Evolutionary conservation across 1,140 invertebrate species (phyloP), one percentile per base, ranked within the genome.

Genomic region (Zaprionus inermis): DNA sequence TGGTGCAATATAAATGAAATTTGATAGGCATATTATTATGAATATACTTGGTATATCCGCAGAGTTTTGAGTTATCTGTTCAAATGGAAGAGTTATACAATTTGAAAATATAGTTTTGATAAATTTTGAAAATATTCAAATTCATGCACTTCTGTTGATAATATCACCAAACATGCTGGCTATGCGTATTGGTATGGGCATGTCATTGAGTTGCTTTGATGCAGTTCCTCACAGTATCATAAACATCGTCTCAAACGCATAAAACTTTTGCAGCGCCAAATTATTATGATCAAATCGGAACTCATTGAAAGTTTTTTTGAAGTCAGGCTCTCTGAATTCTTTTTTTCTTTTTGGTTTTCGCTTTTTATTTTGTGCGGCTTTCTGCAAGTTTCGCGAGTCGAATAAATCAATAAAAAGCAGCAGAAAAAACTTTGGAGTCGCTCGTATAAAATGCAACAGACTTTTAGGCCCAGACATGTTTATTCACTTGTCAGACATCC

Each of bases 401-500:
- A 69, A 16, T 61, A 75, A 84, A 83, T 83, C 80, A 78, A 84
- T 83, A 76, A 65, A 41, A 54, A 38, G 51, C 44, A 12, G 41
- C 49, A 38, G 22, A 52, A 34, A 28, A 24, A 57, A 28, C 58
- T 46, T 22, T 11, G n/a, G 72, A 14, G 34, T 65, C 46, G 61
- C 22, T 24, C 55, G 52, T 20, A 70, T 68, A 79, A 79, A 85
- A 78, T 88, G 82, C 83, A 88, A 49, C 79, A 88, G 83, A 86
- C 79, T 83, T 78, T 86, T 82, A 88, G 82, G 82, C 82, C 72
- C 82, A 86, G 82, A 86, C 82, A 88, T 83, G 83, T 88, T 86
- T 86, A 86, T 86, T 79, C 79, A 74, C 76, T 88, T 86, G 83
- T 88, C 83, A 79, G 84, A 85, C 81, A 78, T 54, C 32, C 32